Conservation (phyloP, 2,888 invertebrate species). For the Chloroclysta siterata region DNA sequence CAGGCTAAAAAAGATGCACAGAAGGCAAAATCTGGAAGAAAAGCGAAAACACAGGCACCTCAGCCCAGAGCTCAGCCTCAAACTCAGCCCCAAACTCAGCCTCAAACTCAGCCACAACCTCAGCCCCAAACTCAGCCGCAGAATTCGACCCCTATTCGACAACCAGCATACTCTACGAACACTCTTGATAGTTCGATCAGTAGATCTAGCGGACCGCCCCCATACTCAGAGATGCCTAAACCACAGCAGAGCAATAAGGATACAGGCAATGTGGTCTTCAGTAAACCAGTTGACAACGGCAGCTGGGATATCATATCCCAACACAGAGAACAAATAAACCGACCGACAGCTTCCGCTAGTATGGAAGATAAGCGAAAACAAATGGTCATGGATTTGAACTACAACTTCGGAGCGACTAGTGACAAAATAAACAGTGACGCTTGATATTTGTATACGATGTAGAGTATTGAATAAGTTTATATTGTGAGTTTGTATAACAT, state of each 20-base stretch:
- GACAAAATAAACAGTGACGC: slow-evolving; percentile 61
- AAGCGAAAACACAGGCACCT: slow-evolving; percentile 45
- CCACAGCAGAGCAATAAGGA: slow-evolving; percentile 47
- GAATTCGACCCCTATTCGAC: slow-evolving; percentile 24
- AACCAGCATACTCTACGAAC: slow-evolving; percentile 56
- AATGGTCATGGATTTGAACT: slow-evolving; percentile 67
- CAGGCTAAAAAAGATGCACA: slow-evolving; percentile 50
- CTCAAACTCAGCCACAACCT: slow-evolving; percentile 25
- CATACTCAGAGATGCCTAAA: slow-evolving; percentile 56
- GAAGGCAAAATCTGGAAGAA: slow-evolving; percentile 46
- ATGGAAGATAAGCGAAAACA: slow-evolving; percentile 47
- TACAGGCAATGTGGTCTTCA: slow-evolving; percentile 63
- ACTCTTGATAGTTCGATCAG: slow-evolving; percentile 77
- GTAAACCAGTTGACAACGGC: slow-evolving; percentile 60
- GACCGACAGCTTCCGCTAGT: slow-evolving; percentile 44
- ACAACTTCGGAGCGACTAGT: slow-evolving; percentile 48
- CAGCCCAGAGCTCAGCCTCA: neutral
- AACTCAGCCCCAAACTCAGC: slow-evolving; percentile 30
- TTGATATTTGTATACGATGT: slow-evolving; percentile 36
- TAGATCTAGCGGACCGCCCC: slow-evolving; percentile 71
- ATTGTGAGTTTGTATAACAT: neutral
- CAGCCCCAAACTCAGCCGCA: slow-evolving; percentile 27
- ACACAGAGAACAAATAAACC: slow-evolving; percentile 75
- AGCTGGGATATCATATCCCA: slow-evolving; percentile 84
- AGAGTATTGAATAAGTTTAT: no score